These are phyloP conservation scores for Morone saxatilis DNA, from an alignment of 2,113 vertebrate species.

Conservation along the genomic window DNA sequence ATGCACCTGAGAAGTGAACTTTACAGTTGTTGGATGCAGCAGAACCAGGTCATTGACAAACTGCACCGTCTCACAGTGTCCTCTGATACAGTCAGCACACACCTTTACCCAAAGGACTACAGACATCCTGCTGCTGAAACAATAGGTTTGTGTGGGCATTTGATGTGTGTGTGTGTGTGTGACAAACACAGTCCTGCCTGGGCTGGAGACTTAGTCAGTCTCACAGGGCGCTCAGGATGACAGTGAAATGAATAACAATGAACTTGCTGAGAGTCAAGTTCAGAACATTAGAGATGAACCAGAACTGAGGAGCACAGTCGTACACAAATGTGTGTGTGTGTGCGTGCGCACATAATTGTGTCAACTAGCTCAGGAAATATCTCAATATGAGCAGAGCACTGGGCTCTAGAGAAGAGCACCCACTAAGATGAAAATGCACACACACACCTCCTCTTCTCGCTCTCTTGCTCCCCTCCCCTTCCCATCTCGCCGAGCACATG, in stretches of 20 bases:
- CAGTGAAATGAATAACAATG: conserved; percentile 81
- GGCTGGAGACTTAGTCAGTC: conserved; percentile 60
- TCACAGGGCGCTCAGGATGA: conserved; percentile 61
- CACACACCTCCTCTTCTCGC: conserved; percentile 27
- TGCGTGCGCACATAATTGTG: conserved; percentile 48
- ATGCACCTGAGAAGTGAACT: conserved; percentile 63
- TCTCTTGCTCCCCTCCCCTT: conserved; percentile 49
- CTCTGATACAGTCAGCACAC: conserved; percentile 68
- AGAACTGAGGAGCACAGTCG: conserved; percentile 26
- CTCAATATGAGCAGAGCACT: conserved; percentile 62
- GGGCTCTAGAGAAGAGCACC: conserved; percentile 58
- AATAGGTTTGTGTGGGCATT: conserved; percentile 55
- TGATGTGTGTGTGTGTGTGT: conserved; percentile 25
- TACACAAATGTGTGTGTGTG: conserved; percentile 32
- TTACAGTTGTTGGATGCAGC: conserved; percentile 43
- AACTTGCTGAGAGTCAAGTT: conserved; percentile 73
- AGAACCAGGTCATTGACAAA: conserved; percentile 68
- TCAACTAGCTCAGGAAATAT: conserved; percentile 59
- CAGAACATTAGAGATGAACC: conserved; percentile 63
- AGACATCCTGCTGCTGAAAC: conserved; percentile 58
- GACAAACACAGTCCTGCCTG: conserved; percentile 56
- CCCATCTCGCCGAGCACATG: conserved; percentile 63
- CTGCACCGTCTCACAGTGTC: conserved; percentile 59
- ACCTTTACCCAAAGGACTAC: conserved; percentile 67
- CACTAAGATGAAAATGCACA: conserved; percentile 67